Evolutionary conservation across 2,113 vertebrate genomes (phyloP), one percentile per base, ranked within the genome.

Genomic region (Podarcis raffonei): DNA sequence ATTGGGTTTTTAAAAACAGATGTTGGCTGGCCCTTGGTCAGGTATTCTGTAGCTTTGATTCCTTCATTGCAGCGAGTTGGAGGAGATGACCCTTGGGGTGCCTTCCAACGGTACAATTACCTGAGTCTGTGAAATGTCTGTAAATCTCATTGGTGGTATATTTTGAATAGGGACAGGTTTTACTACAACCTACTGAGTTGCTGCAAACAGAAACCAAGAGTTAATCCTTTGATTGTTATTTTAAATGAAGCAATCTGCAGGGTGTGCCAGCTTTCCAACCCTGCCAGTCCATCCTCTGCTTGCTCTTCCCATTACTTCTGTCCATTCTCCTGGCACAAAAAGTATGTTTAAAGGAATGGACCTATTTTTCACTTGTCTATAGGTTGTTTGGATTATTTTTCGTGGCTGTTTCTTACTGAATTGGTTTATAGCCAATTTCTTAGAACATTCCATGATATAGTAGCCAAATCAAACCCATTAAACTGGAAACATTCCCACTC

Each of bases 401-500:
- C 16, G 25, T 74, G 18, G 15, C 69, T 59, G 25, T 81, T 72
- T 81, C 27, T 65, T 65, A 3, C 12, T 62, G 62, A 82, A 82
- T 37, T 72, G 27, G 42, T 81, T 90, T 74, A 32, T 83, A 88
- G 83, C 5, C 13, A 42, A 84, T 89, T 86, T 83, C 37, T 75
- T 88, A 87, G 86, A 75, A 80, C 65, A 78, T 89, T 91, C 7
- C 5, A 32, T 86, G 22, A n/a, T 32, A 74, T 22, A 87, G 42
- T 72, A 83, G 84, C 79, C 9, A 62, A 92, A 91, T 81, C 42
- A 88, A 84, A 37, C 4, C 13, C 0, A 0, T 83, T 86, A 76
- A 85, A 11, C 13, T 81, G 13, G 5, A 81, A 79, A 68, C 3
- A 90, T 35, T 39, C 89, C 89, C 90, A 85, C 53, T 75, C 59